Percentiles rank a stretch among this genome's conserved stretches.
Conservation (phyloP, 2,888 invertebrate genomes). For the Rhorus exstirpatorius region DNA sequence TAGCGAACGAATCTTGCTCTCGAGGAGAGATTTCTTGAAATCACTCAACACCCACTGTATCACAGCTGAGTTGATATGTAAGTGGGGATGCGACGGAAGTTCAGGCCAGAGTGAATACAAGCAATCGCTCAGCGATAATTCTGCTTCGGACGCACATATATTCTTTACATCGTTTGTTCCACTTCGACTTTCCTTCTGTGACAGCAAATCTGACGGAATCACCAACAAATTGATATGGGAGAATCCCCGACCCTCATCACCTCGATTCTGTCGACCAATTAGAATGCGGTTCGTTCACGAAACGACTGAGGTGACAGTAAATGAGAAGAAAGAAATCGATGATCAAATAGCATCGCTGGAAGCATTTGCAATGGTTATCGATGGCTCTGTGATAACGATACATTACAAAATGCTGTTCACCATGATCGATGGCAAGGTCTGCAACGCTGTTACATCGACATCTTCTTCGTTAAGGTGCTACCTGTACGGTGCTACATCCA, state of each 20-base stretch:
- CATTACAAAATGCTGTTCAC: background rate
- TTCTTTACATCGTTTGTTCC: too few relatives aligned
- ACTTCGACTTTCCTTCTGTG: constrained; percentile 14
- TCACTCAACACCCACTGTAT: background rate
- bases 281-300: too few relatives aligned
- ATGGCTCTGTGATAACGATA: background rate
- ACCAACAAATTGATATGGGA: too few relatives aligned
- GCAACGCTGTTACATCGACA: background rate
- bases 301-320: too few relatives aligned
- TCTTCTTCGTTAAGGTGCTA: background rate
- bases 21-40: too few relatives aligned
- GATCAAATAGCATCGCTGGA: background rate
- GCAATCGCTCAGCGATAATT: background rate
- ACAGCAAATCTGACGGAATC: background rate
- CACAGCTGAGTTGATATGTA: constrained; percentile 5
- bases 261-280: too few relatives aligned
- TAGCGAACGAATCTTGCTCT: too few relatives aligned
- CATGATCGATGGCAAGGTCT: too few relatives aligned
- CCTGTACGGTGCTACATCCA: background rate
- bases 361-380: background rate
- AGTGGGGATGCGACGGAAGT: too few relatives aligned
- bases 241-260: too few relatives aligned
- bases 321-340: too few relatives aligned
- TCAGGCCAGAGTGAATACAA: too few relatives aligned
- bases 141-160: background rate